phyloP scores from a whole-genome alignment of 2,888 invertebrate species.

The Aspidapion aeneum region DNA sequence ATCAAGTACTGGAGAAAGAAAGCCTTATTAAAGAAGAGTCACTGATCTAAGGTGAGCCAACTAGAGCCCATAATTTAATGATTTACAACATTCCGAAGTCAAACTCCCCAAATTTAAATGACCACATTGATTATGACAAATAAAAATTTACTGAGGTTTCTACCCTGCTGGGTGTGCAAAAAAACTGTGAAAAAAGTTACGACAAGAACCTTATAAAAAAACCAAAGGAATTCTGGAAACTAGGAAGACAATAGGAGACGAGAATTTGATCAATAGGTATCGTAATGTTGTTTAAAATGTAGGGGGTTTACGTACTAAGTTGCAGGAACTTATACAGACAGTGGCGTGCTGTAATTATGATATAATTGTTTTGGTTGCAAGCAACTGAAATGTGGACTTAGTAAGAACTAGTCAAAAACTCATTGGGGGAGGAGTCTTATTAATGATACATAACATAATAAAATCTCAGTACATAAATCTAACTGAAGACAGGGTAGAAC shows the following conservation, averaged over 20 bases:
- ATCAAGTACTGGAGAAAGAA: background rate
- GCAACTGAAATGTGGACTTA: background rate
- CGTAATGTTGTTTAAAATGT: slow-evolving; percentile 7
- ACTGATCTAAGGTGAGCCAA: background rate
- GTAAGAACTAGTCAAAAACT: background rate
- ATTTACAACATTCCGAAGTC: background rate
- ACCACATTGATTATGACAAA: background rate
- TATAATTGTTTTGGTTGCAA: slow-evolving; percentile 9
- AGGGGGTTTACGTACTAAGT: slow-evolving; percentile 14
- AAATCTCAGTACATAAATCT: slow-evolving; percentile 1
- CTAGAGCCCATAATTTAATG: background rate
- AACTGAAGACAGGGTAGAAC: slow-evolving; percentile 4
- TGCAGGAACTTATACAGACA: slow-evolving; percentile 17
- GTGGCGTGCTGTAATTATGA: slow-evolving; percentile 13
- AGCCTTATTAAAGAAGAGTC: background rate
- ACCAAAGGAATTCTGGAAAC: background rate
- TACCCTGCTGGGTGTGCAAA: background rate
- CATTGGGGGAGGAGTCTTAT: slow-evolving; percentile 2
- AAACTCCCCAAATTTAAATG: background rate
- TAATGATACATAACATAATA: background rate
- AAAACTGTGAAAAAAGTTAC: background rate
- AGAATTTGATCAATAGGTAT: background rate
- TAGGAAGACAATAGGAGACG: background rate
- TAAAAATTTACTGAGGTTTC: background rate
- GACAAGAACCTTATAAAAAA: background rate